phyloP scores from a whole-genome alignment of 2,113 vertebrate genomes.

The Turnix velox region DNA sequence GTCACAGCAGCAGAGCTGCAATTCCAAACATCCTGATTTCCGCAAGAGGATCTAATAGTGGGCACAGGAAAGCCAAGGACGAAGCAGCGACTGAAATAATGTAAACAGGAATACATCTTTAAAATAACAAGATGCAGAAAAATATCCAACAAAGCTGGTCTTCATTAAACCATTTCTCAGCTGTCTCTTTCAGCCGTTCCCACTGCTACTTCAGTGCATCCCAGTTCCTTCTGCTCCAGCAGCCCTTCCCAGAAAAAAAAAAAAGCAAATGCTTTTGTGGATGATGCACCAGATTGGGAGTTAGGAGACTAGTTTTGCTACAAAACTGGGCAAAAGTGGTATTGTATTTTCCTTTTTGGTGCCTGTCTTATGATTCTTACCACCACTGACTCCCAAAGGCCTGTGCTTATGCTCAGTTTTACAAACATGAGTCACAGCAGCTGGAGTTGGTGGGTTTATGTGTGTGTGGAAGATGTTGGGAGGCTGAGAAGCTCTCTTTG shows the following conservation, averaged over 20 bases:
- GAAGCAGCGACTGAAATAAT: neutral
- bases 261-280: conserved; percentile 2
- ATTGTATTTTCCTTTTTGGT: neutral
- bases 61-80: conserved; percentile 52
- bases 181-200: neutral
- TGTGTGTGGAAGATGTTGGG: neutral
- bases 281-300: neutral
- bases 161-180: conserved; percentile 25
- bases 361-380: neutral
- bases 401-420: neutral
- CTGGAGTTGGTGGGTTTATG: neutral
- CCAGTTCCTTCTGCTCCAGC: neutral
- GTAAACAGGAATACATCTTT: conserved; percentile 41
- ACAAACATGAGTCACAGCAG: neutral
- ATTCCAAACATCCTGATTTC: conserved; percentile 54
- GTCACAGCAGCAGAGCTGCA: conserved; percentile 34
- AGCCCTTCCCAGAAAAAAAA: neutral
- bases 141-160: conserved; percentile 20
- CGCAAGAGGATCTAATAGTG: neutral
- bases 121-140: conserved; percentile 37
- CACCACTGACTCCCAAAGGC: neutral
- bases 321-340: neutral
- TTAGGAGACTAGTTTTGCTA: neutral
- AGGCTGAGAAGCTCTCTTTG: neutral
- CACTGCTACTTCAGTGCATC: neutral